Evolutionary conservation across 2,797 vertebrate species (phyloP).

Genomic region (Notoglanidium macrostoma): DNA sequence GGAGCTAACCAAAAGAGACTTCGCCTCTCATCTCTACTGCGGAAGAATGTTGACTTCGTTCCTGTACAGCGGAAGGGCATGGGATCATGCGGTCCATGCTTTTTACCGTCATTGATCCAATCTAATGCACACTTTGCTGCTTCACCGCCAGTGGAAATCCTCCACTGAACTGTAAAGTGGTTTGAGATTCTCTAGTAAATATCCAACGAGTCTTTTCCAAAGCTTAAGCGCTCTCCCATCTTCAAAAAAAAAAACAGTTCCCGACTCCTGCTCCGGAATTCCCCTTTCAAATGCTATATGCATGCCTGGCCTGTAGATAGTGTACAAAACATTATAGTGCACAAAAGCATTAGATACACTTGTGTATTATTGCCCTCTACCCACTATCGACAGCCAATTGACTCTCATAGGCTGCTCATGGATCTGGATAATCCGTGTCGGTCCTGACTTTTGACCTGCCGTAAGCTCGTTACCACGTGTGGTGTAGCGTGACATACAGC

Average conservation of each 20-base stretch:
- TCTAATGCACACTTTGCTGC: not conserved
- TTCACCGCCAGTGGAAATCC: not conserved
- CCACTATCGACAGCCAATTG: not conserved
- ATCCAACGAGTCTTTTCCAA: not conserved
- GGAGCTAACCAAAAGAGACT: too few species aligned
- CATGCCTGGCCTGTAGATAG: not conserved
- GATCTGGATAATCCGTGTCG: not conserved
- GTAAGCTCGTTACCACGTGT: not conserved
- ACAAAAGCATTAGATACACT: not conserved
- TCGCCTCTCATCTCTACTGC: too few species aligned
- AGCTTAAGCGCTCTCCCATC: constrained; percentile 9
- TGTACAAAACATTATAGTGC: too few species aligned
- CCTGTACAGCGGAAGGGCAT: too few species aligned
- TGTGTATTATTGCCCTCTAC: not conserved
- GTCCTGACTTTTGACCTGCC: constrained; percentile 5
- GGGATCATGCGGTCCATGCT: too few species aligned
- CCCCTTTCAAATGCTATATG: not conserved
- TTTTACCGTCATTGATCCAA: too few species aligned
- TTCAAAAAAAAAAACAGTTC: not conserved
- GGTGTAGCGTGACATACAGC: not conserved
- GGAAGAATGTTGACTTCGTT: too few species aligned
- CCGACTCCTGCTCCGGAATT: not conserved
- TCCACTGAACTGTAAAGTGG: not conserved
- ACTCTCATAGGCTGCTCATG: not conserved
- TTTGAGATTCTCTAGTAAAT: constrained; percentile 6